A percentile compares a stretch with the other conserved stretches of the same genome.
These are phyloP conservation scores for Zeugodacus cucurbitae DNA, from an alignment of 1,140 invertebrate species.

Conservation along the genomic window DNA sequence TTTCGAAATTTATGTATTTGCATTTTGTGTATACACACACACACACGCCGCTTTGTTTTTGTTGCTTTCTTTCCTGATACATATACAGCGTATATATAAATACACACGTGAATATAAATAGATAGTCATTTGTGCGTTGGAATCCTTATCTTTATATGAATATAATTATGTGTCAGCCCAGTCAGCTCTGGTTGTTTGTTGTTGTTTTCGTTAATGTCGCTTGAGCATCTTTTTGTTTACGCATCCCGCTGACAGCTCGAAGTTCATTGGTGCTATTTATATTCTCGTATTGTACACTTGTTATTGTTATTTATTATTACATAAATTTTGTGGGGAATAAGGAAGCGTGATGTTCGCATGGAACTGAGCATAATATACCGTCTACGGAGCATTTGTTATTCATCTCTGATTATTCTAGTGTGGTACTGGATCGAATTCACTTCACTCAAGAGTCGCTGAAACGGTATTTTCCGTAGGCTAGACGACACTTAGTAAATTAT, in stretches of 20 bases:
- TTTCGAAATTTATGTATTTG: background rate
- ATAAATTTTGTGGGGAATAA: background rate
- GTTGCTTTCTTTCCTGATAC: background rate
- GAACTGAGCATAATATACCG: too few relatives aligned
- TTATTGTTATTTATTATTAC: background rate
- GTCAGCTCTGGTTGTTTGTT: background rate
- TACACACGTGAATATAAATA: background rate
- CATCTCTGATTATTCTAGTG: too few relatives aligned
- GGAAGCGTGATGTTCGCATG: too few relatives aligned
- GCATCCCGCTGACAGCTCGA: slow-evolving; percentile 27
- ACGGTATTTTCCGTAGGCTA: too few relatives aligned
- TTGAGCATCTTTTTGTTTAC: background rate
- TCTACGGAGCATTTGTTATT: too few relatives aligned
- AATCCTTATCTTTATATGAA: background rate
- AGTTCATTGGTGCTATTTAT: slow-evolving; percentile 26
- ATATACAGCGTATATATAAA: background rate
- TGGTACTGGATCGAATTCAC: too few relatives aligned
- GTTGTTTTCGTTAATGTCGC: background rate
- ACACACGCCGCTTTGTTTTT: background rate
- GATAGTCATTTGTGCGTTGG: background rate
- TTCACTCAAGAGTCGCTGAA: too few relatives aligned
- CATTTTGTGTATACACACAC: background rate
- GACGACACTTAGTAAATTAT: too few relatives aligned
- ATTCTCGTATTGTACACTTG: background rate
- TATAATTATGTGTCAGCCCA: background rate